Evolutionary conservation across 2,888 invertebrate genomes (phyloP), one percentile per base, ranked within the genome.

Genomic region (Nasonovia ribisnigri): DNA sequence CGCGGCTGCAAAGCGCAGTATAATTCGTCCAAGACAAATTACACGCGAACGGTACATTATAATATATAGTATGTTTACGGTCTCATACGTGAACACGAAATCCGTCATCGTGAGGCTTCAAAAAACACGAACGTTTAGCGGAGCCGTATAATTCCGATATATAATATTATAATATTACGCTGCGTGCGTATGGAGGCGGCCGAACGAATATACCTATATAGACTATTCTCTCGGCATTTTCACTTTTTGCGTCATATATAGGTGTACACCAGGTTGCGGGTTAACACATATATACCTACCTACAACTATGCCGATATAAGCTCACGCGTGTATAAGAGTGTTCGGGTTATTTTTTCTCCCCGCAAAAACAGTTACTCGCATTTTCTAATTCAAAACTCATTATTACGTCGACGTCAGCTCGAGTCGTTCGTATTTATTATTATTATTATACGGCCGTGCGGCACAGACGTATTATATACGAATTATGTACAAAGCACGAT

Each of bases 331-430:
- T 77, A n/a, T n/a, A 77, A 13, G 26, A 26, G 36, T 48, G 36
- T 48, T 48, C 24, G 26, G 54, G 54, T 54, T 54, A 29, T 90
- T 90, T 29, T 42, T 89, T 67, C n/a, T 11, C 57, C 26, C 26
- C 16, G 54, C 4, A 26, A 24, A 54, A 26, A 42, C 24, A 29
- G 54, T 54, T 51, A 57, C 54, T 84, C 43, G 54, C 43, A 91
- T 91, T 91, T 91, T 91, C 91, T 91, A 91, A 91, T 91, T 42
- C 84, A 43, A 91, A 84, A 91, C 91, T 46, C 84, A 57, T 91
- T 57, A 91, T 29, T 67, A 67, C 67, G 51, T 51, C 51, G n/a
- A 36, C 67, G 67, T 67, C 36, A 67, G n/a, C 26, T 5, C n/a
- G n/a, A 67, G 16, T 36, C 36, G n/a, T 67, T 36, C n/a, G 36